Conservation (phyloP, 2,797 vertebrate species). For the Strix occidentalis region DNA sequence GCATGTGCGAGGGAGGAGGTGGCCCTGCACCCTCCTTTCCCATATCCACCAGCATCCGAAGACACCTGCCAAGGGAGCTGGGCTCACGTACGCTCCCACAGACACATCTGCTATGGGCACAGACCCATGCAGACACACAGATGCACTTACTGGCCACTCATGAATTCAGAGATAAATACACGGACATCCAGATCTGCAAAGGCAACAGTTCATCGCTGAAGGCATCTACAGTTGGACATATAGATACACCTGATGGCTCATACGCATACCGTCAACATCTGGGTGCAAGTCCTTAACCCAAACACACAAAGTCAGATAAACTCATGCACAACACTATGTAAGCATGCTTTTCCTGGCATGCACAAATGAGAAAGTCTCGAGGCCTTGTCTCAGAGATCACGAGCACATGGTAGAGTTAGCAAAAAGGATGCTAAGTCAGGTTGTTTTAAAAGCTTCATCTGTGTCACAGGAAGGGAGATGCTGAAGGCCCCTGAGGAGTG, state of each 20-base stretch:
- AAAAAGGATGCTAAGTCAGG: background rate
- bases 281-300: background rate
- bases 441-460: background rate
- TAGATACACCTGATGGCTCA: background rate
- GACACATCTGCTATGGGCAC: background rate
- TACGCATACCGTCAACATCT: background rate
- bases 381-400: background rate
- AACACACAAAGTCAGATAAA: background rate
- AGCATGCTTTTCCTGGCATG: background rate
- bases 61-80: background rate
- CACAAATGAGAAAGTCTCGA: background rate
- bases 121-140: background rate
- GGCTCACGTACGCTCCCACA: fast-evolving
- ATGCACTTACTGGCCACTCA: background rate
- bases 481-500: background rate
- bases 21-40: background rate
- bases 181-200: background rate
- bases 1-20: background rate
- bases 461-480: background rate
- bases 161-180: background rate
- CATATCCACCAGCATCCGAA: background rate
- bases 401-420: background rate
- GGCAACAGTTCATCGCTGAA: background rate
- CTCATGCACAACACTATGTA: background rate
- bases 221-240: background rate